These are phyloP conservation scores for Gnathonemus echidnorhynchus DNA, from an alignment of 2,113 vertebrate species.

Conservation along the genomic window DNA sequence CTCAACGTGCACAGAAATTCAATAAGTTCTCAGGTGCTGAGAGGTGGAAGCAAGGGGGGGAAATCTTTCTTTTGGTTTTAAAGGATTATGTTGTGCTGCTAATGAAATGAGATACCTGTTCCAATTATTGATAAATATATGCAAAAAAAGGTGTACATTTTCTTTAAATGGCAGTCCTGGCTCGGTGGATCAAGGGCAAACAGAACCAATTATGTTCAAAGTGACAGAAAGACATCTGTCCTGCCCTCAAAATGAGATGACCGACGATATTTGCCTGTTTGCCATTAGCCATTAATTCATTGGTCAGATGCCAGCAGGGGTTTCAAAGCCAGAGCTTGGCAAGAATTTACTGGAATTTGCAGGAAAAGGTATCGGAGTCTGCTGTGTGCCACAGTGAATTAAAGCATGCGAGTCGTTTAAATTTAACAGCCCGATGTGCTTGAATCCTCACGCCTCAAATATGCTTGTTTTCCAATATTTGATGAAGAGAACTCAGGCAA, in stretches of 20 bases:
- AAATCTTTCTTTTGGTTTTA: not conserved
- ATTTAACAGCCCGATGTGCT: not conserved
- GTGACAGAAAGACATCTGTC: conserved; percentile 11
- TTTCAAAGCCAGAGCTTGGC: conserved; percentile 6
- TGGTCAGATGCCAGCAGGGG: conserved; percentile 3
- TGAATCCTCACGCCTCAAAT: not conserved
- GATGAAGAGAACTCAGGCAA: not conserved
- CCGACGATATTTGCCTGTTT: conserved; percentile 1
- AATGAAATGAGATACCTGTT: not conserved
- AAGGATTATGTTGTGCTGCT: conserved; percentile 5
- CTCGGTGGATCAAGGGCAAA: conserved; percentile 5
- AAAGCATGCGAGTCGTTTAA: not conserved
- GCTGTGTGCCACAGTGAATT: not conserved
- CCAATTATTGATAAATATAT: not conserved
- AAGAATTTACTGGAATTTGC: not conserved
- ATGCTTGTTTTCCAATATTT: not conserved
- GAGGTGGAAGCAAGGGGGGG: not conserved
- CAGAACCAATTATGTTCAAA: conserved; percentile 5
- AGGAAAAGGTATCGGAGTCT: not conserved
- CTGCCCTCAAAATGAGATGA: conserved; percentile 8
- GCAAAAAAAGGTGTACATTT: not conserved
- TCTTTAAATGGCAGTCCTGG: conserved; percentile 4
- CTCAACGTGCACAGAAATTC: not conserved
- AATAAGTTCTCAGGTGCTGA: not conserved
- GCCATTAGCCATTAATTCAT: conserved; percentile 7